A percentile compares a stretch with the other conserved stretches of the same genome.
Conservation (phyloP, 1,140 invertebrate species). For the Rhopalosiphum maidis region DNA sequence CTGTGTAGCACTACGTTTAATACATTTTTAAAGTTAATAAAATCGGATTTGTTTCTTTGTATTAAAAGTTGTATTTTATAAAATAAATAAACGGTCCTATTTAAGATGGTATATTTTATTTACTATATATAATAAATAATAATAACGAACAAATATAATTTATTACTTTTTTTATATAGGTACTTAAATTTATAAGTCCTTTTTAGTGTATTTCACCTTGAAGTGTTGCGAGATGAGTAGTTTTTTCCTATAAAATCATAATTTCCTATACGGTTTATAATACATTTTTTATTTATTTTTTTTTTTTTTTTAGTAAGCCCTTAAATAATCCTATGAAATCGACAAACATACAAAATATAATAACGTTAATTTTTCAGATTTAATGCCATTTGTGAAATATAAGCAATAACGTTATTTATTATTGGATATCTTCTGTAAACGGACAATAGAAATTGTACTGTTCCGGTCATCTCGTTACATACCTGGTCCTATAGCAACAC, state of each 20-base stretch:
- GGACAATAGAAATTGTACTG: not conserved
- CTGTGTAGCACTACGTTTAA: not conserved
- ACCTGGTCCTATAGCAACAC: not conserved
- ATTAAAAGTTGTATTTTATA: not conserved
- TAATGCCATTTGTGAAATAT: no score
- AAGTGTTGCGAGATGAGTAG: not conserved
- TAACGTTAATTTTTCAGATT: no score
- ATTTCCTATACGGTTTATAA: not conserved
- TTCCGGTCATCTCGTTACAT: not conserved
- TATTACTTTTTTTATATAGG: not conserved
- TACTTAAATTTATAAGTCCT: not conserved
- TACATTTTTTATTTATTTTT: not conserved
- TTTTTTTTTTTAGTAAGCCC: not conserved
- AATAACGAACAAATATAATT: not conserved
- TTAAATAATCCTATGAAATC: not conserved
- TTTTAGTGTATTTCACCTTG: not conserved
- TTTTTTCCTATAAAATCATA: not conserved
- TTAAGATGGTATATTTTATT: not conserved
- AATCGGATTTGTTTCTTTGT: not conserved
- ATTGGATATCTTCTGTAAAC: not conserved
- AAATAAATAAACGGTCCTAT: not conserved
- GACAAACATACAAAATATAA: not conserved
- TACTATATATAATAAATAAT: not conserved
- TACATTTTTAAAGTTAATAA: not conserved
- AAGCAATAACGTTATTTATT: not conserved